Evolutionary conservation across 2,113 vertebrate species (phyloP).

Genomic region (Antennarius striatus): DNA sequence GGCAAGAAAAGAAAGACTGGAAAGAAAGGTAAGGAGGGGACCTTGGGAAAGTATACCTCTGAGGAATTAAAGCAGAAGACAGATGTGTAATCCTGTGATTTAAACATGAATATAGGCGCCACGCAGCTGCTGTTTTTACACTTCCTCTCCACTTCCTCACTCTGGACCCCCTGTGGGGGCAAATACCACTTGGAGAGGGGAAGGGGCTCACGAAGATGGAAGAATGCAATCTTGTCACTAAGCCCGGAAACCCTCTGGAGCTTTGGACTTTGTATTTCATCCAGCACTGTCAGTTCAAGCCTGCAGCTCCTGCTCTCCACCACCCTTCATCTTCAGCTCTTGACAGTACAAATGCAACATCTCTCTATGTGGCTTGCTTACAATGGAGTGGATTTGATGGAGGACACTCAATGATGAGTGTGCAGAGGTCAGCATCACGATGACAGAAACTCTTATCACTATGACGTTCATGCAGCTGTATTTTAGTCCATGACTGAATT

Average conservation of each 20-base stretch:
- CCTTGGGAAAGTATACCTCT: constrained; percentile 1
- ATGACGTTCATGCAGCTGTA: neutral
- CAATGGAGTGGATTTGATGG: constrained; percentile 7
- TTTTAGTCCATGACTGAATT: neutral
- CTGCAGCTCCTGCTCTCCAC: constrained; percentile 33
- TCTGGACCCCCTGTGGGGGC: constrained; percentile 45
- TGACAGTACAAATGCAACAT: neutral
- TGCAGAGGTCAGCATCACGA: constrained; percentile 8
- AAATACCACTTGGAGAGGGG: constrained; percentile 44
- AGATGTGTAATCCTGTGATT: constrained; percentile 9
- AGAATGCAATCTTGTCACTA: constrained; percentile 61
- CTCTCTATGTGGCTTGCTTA: constrained; percentile 15
- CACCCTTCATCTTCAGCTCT: constrained; percentile 19
- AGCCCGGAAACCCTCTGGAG: constrained; percentile 55
- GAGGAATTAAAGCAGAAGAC: constrained; percentile 13
- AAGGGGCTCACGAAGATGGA: constrained; percentile 40
- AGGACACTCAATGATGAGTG: constrained; percentile 20
- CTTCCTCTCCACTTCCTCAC: constrained; percentile 26
- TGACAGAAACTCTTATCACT: constrained; percentile 12
- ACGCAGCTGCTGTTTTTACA: constrained; percentile 22
- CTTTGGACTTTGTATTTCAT: constrained; percentile 51
- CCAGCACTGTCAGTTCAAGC: constrained; percentile 31
- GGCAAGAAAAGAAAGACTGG: neutral
- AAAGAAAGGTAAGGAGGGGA: constrained; percentile 5
- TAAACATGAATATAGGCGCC: constrained; percentile 19